Percentiles rank a stretch among this genome's conserved stretches.
phyloP scores from a whole-genome alignment of 2,888 invertebrate species.

The Heliconius erato region DNA sequence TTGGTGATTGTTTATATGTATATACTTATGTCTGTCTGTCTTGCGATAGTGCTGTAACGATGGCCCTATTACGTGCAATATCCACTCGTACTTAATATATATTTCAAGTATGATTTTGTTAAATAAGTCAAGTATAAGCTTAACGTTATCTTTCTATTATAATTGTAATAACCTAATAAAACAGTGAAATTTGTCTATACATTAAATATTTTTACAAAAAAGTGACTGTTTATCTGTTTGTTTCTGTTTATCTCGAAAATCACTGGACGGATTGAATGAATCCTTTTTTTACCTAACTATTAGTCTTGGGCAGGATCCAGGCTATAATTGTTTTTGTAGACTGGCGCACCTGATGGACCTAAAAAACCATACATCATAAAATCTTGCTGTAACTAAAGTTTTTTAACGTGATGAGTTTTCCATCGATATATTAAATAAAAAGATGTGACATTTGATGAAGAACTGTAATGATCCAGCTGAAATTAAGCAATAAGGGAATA shows the following conservation, averaged over 20 bases:
- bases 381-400: background rate
- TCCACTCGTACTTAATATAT: background rate
- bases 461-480: background rate
- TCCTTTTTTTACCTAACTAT: no score
- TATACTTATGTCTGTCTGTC: background rate
- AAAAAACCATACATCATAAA: no score
- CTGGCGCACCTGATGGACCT: no score
- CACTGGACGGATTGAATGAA: no score
- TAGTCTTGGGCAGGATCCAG: no score
- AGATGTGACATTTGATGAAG: background rate
- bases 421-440: background rate
- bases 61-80: background rate
- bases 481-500: background rate
- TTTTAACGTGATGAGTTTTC: background rate
- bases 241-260: no score
- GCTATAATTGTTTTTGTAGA: no score
- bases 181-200: background rate
- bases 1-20: background rate
- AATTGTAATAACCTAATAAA: background rate
- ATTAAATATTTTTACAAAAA: background rate
- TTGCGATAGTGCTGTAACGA: background rate
- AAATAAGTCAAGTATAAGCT: constrained; percentile 2
- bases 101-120: background rate
- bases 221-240: no score
- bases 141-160: background rate